phyloP scores from a whole-genome alignment of 2,888 invertebrate species.

The Thymelicus sylvestris region DNA sequence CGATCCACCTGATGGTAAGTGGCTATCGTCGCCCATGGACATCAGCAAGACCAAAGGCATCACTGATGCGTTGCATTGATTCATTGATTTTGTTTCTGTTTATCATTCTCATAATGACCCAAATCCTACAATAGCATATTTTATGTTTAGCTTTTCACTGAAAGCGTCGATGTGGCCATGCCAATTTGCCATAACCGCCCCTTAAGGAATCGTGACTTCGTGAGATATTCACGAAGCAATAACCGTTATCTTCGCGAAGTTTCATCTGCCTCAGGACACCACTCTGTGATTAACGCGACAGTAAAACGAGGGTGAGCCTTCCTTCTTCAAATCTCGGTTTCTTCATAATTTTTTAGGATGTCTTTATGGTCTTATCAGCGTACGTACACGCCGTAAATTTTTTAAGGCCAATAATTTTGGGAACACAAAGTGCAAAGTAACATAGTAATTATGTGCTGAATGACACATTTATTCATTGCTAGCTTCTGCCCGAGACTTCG shows the following conservation, averaged over 20 bases:
- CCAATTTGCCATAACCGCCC: conserved; percentile 36
- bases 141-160: neutral
- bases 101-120: too few relatives aligned
- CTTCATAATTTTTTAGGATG: conserved; percentile 9
- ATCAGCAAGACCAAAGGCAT: too few relatives aligned
- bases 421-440: too few relatives aligned
- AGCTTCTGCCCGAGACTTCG: too few relatives aligned
- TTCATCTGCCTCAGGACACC: conserved; percentile 27
- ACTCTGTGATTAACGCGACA: conserved; percentile 33
- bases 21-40: too few relatives aligned
- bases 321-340: conserved; percentile 2
- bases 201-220: conserved; percentile 41
- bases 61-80: too few relatives aligned
- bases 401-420: neutral
- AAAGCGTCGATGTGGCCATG: conserved; percentile 6
- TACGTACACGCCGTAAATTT: neutral
- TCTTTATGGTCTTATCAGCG: neutral
- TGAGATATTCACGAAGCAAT: conserved; percentile 55
- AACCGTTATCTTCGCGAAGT: conserved; percentile 49
- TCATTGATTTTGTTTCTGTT: too few relatives aligned
- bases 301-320: conserved; percentile 16
- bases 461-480: too few relatives aligned
- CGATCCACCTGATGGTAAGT: too few relatives aligned
- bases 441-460: too few relatives aligned
- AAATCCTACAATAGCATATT: too few relatives aligned